These are phyloP conservation scores for Gallirallus australis DNA, from an alignment of 2,797 vertebrate genomes.

Conservation along the genomic window DNA sequence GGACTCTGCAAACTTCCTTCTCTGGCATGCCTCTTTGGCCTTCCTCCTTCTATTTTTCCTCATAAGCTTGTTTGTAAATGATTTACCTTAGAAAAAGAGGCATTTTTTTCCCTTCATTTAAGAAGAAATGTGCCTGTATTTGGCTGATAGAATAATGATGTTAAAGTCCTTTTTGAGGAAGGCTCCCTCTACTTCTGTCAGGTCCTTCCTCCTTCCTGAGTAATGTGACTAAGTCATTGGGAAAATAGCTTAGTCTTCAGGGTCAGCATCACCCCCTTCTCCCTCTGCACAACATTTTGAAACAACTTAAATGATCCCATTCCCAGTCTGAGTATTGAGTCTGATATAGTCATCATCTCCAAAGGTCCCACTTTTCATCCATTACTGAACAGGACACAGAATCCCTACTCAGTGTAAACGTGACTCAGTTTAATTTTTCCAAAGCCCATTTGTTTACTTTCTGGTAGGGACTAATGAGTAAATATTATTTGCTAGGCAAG, in stretches of 20 bases:
- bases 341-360: not conserved
- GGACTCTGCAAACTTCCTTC: slow-evolving; percentile 11
- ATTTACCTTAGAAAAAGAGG: not conserved
- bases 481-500: slow-evolving; percentile 20
- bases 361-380: not conserved
- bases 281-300: not conserved
- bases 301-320: not conserved
- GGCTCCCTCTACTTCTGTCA: not conserved
- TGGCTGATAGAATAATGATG: not conserved
- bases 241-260: not conserved
- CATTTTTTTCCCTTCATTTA: not conserved
- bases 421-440: not conserved
- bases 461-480: slow-evolving; percentile 10
- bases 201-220: not conserved
- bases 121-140: not conserved
- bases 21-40: slow-evolving; percentile 40
- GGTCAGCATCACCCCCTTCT: not conserved
- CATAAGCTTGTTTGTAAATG: slow-evolving; percentile 26
- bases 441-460: slow-evolving; percentile 22
- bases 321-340: not conserved
- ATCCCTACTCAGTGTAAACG: not conserved
- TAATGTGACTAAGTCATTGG: not conserved
- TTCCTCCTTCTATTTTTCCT: slow-evolving; percentile 47
- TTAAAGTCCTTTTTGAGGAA: not conserved
- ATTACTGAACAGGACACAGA: not conserved